These are phyloP conservation scores for Conomelus anceps DNA, from an alignment of 2,888 invertebrate genomes.

Conservation along the genomic window DNA sequence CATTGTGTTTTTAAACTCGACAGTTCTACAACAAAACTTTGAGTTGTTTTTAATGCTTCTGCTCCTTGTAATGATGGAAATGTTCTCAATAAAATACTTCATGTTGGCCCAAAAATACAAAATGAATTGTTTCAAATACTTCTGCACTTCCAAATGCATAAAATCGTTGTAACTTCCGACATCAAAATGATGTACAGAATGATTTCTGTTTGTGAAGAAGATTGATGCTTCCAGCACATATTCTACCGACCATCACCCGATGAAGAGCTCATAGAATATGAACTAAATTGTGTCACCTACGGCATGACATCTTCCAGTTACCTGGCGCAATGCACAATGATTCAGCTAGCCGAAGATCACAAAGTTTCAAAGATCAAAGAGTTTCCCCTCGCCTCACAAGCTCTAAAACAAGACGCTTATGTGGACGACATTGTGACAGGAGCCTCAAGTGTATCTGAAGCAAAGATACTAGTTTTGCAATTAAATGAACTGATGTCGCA, in stretches of 20 bases:
- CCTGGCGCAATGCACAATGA: no score
- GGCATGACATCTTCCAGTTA: no score
- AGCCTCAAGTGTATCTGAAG: no score
- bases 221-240: not conserved
- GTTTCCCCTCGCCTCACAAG: no score
- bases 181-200: not conserved
- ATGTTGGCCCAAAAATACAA: not conserved
- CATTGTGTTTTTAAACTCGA: not conserved
- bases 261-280: no score
- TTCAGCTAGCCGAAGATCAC: no score
- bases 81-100: not conserved
- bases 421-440: no score
- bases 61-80: not conserved
- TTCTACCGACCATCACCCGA: not conserved
- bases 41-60: not conserved
- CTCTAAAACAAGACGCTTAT: no score
- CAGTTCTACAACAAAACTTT: not conserved
- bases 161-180: not conserved
- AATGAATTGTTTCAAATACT: not conserved
- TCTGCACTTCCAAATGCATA: not conserved
- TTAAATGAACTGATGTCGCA: no score
- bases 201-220: not conserved
- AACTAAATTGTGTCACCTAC: no score
- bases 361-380: no score
- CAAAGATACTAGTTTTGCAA: no score